These are phyloP conservation scores for Amphimallon solstitiale DNA, from an alignment of 2,888 invertebrate species.

Conservation along the genomic window DNA sequence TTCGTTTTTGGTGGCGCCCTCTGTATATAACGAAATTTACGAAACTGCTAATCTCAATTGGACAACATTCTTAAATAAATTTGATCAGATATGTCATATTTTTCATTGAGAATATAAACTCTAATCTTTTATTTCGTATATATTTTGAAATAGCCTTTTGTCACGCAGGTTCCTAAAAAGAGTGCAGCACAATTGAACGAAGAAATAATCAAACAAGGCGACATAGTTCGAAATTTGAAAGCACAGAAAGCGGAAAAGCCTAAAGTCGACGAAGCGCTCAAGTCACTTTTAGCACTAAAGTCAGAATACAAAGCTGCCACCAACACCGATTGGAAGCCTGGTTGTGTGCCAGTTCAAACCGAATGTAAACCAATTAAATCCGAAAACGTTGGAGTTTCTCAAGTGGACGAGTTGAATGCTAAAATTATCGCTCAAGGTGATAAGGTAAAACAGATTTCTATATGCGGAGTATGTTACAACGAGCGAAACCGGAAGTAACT, in stretches of 20 bases:
- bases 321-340: constrained; percentile 71
- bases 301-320: constrained; percentile 67
- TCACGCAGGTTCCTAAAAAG: background rate
- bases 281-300: constrained; percentile 68
- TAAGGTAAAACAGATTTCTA: constrained; percentile 47
- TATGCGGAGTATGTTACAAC: too few species aligned
- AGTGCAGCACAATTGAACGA: constrained; percentile 4
- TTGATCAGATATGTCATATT: too few species aligned
- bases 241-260: constrained; percentile 66
- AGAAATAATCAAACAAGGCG: constrained; percentile 64
- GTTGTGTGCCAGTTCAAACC: constrained; percentile 34
- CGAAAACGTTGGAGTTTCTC: background rate
- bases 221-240: constrained; percentile 67
- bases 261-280: constrained; percentile 67
- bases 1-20: too few species aligned
- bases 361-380: background rate
- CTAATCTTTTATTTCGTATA: too few species aligned
- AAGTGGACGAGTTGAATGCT: constrained; percentile 6
- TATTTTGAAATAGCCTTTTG: too few species aligned
- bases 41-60: too few species aligned
- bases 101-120: too few species aligned
- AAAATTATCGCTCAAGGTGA: constrained; percentile 65
- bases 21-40: too few species aligned
- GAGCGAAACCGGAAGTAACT: too few species aligned
- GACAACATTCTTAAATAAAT: too few species aligned